phyloP scores from a whole-genome alignment of 2,113 vertebrate genomes.

The Mus spicilegus region DNA sequence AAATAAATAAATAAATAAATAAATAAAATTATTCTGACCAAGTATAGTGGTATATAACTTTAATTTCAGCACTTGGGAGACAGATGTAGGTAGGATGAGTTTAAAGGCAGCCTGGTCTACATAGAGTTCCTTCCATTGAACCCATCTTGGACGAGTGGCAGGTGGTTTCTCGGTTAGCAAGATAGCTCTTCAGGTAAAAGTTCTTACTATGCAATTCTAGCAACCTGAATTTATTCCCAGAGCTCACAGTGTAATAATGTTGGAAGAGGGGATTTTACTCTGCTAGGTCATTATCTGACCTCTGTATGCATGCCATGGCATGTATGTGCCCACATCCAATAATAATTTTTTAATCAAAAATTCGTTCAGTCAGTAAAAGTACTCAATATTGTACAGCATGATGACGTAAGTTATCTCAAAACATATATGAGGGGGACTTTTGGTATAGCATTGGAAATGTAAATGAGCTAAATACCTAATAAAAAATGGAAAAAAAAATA shows the following conservation, averaged over 20 bases:
- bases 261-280: background rate
- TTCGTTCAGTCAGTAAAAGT: background rate
- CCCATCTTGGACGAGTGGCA: no score
- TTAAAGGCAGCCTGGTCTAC: background rate
- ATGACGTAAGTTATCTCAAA: background rate
- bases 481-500: no score
- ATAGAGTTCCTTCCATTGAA: background rate
- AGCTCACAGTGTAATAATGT: background rate
- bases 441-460: no score
- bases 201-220: background rate
- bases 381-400: background rate
- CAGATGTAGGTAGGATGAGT: background rate
- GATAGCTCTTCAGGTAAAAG: background rate
- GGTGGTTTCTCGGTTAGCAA: background rate
- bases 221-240: background rate
- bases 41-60: background rate
- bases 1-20: background rate
- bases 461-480: no score
- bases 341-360: background rate
- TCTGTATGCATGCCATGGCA: background rate
- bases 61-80: background rate
- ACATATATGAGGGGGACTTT: no score
- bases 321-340: background rate
- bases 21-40: background rate
- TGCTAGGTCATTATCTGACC: background rate